Conservation (phyloP, 2,888 invertebrate species). For the Syrista parreyssii region DNA sequence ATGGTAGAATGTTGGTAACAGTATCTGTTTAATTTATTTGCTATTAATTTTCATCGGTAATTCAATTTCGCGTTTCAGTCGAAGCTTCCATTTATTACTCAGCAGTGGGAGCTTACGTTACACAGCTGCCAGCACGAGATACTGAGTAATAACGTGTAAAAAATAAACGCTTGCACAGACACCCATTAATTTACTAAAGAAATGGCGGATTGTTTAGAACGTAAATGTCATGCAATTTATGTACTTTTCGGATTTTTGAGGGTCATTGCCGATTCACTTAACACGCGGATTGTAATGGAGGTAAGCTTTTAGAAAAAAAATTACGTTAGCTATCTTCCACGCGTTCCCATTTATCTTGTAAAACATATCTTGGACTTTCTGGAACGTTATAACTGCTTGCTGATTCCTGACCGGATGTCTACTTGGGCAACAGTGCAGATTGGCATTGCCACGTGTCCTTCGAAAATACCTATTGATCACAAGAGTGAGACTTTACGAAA, state of each 20-base stretch:
- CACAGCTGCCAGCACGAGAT: too few relatives aligned
- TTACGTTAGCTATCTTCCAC: neutral
- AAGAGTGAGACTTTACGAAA: neutral
- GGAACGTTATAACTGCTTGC: neutral
- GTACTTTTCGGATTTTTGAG: too few relatives aligned
- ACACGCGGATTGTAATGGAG: too few relatives aligned
- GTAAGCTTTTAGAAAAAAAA: neutral
- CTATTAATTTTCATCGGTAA: neutral
- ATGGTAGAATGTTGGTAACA: neutral
- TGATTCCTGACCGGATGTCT: neutral
- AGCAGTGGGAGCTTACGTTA: neutral
- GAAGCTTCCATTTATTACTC: neutral
- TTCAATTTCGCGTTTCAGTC: neutral
- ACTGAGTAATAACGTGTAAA: too few relatives aligned
- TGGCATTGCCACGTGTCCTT: neutral
- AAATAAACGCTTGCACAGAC: too few relatives aligned
- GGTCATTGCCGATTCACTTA: too few relatives aligned
- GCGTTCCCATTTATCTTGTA: neutral
- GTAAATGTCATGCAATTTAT: too few relatives aligned
- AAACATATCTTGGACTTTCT: neutral
- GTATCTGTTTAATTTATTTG: neutral
- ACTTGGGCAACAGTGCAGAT: neutral
- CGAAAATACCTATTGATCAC: neutral
- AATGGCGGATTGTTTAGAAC: too few relatives aligned
- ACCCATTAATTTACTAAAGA: too few relatives aligned